phyloP scores from a whole-genome alignment of 2,888 invertebrate species.

The Cabera pusaria region DNA sequence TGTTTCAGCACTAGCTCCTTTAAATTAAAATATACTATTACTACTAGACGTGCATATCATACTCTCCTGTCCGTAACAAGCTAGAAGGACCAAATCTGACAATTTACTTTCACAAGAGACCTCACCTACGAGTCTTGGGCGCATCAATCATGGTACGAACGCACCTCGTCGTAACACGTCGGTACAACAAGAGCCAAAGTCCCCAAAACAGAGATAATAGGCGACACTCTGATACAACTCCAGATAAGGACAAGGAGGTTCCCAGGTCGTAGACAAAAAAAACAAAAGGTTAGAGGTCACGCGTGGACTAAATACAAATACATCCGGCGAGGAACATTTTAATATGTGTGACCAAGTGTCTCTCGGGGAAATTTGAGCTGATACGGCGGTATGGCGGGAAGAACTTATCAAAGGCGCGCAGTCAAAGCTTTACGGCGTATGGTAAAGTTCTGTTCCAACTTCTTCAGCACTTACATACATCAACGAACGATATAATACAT shows the following conservation, averaged over 20 bases:
- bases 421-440: too few relatives aligned
- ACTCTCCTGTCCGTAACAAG: constrained; percentile 14
- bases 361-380: too few relatives aligned
- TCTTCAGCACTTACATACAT: too few relatives aligned
- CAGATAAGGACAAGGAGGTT: constrained; percentile 73
- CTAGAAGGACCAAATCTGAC: constrained; percentile 26
- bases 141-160: constrained; percentile 78
- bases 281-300: constrained; percentile 64
- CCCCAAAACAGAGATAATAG: constrained; percentile 77
- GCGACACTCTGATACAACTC: constrained; percentile 79
- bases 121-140: constrained; percentile 58
- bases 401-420: too few relatives aligned
- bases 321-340: constrained; percentile 37
- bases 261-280: constrained; percentile 62
- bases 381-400: too few relatives aligned
- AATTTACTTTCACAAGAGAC: constrained; percentile 56
- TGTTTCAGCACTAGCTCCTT: too few relatives aligned
- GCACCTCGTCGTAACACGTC: constrained; percentile 64
- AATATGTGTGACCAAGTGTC: constrained; percentile 10
- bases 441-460: too few relatives aligned
- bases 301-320: constrained; percentile 58
- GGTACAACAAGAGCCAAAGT: constrained; percentile 75
- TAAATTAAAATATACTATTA: too few relatives aligned
- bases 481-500: too few relatives aligned
- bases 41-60: too few relatives aligned